phyloP scores from a whole-genome alignment of 1,140 invertebrate genomes.

The Drosophila oshimai region DNA sequence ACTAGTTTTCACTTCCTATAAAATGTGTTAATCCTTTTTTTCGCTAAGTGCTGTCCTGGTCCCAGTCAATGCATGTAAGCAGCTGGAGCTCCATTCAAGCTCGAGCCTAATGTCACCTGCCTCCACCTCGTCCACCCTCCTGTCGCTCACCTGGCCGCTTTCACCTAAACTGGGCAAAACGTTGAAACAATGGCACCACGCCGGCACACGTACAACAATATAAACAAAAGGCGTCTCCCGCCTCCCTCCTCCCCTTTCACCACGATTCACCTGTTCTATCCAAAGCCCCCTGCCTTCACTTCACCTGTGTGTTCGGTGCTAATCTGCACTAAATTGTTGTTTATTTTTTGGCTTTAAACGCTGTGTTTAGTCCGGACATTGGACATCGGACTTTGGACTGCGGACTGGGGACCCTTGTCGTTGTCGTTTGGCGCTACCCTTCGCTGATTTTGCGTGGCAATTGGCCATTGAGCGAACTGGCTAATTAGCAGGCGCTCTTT shows the following conservation, averaged over 20 bases:
- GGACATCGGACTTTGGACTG: neutral
- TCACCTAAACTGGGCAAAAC: conserved; percentile 24
- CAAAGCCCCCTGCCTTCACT: neutral
- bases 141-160: neutral
- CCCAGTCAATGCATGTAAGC: conserved; percentile 60
- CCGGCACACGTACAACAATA: conserved; percentile 51
- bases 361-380: conserved; percentile 59
- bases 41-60: neutral
- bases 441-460: conserved; percentile 73
- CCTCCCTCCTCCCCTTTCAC: neutral
- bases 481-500: conserved; percentile 71
- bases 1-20: too few relatives aligned
- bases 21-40: too few relatives aligned
- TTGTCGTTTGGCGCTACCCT: conserved; percentile 24
- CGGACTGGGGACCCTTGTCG: neutral
- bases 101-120: conserved; percentile 58
- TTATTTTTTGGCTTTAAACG: conserved; percentile 81
- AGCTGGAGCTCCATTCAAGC: conserved; percentile 56
- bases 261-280: neutral
- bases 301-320: conserved; percentile 28
- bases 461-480: conserved; percentile 67
- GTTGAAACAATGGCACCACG: conserved; percentile 63
- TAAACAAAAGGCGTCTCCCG: conserved; percentile 59
- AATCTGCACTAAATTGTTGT: conserved; percentile 81
- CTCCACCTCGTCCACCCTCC: neutral